A percentile compares a stretch with the other conserved stretches of the same genome.
phyloP scores from a whole-genome alignment of 2,113 vertebrate species.

The Hippocampus guttulatus region DNA sequence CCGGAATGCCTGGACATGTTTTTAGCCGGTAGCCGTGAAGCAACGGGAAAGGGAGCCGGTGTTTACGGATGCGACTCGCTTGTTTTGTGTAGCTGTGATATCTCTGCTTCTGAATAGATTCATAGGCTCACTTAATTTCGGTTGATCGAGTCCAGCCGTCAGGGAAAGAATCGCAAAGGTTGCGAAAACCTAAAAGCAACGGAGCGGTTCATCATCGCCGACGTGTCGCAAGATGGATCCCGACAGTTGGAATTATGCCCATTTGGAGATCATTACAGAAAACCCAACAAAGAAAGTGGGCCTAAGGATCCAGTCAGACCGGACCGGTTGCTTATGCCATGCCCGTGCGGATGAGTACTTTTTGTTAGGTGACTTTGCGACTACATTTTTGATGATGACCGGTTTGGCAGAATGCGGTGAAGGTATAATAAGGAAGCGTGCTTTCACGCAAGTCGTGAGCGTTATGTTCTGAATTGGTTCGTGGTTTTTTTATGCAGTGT shows the following conservation, averaged over 20 bases:
- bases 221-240: conserved; percentile 54
- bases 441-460: not conserved
- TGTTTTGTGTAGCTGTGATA: not conserved
- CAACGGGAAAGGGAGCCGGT: not conserved
- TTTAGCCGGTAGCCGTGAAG: conserved; percentile 24
- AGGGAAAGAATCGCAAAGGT: conserved; percentile 2
- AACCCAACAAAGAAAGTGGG: conserved; percentile 50
- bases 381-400: conserved; percentile 43
- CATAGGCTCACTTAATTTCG: not conserved
- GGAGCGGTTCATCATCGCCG: conserved; percentile 50
- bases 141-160: not conserved
- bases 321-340: conserved; percentile 36
- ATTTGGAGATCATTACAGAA: conserved; percentile 53
- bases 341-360: conserved; percentile 38
- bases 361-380: conserved; percentile 46
- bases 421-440: conserved; percentile 18
- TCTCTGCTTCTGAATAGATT: not conserved
- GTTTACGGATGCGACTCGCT: not conserved
- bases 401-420: conserved; percentile 7
- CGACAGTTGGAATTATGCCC: conserved; percentile 42
- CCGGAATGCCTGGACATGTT: conserved; percentile 70
- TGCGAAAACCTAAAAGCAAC: conserved; percentile 7
- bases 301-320: conserved; percentile 54
- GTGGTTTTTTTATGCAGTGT: not conserved
- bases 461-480: not conserved